These are phyloP conservation scores for Camponotus floridanus DNA, from an alignment of 1,140 invertebrate genomes.

Conservation along the genomic window DNA sequence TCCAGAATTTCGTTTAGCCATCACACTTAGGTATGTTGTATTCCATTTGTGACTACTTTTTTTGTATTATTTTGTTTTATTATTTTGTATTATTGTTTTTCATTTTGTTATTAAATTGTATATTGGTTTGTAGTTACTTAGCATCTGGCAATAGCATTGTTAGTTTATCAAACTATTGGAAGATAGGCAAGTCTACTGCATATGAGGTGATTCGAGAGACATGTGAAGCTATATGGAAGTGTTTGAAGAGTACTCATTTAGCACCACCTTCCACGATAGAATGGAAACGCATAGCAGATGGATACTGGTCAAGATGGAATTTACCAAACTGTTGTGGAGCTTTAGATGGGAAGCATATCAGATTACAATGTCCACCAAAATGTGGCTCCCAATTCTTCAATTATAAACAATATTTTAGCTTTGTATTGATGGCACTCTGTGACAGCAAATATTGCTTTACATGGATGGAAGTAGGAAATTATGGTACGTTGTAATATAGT, in stretches of 20 bases:
- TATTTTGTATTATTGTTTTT: too few species aligned
- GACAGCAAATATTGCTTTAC: slow-evolving; percentile 15
- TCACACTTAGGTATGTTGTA: background rate
- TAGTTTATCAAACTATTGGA: too few species aligned
- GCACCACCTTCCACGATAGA: background rate
- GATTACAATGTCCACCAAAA: slow-evolving; percentile 2
- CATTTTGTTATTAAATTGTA: too few species aligned
- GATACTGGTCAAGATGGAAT: background rate
- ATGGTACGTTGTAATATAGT: slow-evolving; percentile 1
- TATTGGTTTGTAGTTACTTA: too few species aligned
- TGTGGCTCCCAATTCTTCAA: slow-evolving; percentile 6
- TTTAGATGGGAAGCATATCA: background rate
- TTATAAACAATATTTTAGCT: slow-evolving; percentile 1
- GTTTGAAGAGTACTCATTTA: too few species aligned
- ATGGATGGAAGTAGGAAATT: background rate
- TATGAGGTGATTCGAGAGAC: too few species aligned
- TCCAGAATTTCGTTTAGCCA: background rate
- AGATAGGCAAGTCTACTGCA: too few species aligned
- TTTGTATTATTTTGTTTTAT: too few species aligned
- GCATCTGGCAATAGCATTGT: too few species aligned
- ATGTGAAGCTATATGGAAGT: too few species aligned
- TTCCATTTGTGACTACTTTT: too few species aligned
- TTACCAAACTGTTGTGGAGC: background rate
- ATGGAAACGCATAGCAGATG: background rate
- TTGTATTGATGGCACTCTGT: background rate